These are phyloP conservation scores for Meloe dianella DNA, from an alignment of 2,888 invertebrate species.

Conservation along the genomic window DNA sequence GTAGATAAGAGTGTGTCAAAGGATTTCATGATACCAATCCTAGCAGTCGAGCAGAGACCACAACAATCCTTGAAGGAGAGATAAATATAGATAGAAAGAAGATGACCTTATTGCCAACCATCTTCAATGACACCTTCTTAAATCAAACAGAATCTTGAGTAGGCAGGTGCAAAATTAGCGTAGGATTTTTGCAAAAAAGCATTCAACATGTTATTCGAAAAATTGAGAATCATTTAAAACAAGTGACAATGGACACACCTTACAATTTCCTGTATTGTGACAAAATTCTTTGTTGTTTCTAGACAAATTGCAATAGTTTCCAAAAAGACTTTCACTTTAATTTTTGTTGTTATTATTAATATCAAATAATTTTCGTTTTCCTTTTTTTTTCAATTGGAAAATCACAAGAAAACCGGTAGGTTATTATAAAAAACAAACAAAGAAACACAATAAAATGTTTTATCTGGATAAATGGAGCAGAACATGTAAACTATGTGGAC, in stretches of 20 bases:
- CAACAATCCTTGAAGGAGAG: too few species aligned
- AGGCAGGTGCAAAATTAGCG: too few species aligned
- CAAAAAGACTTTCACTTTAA: slow-evolving; percentile 1
- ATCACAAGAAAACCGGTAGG: neutral
- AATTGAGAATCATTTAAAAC: neutral
- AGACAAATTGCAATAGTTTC: neutral
- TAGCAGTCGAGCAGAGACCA: too few species aligned
- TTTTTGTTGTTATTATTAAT: neutral
- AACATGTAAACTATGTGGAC: slow-evolving; percentile 6
- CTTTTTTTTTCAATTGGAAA: neutral
- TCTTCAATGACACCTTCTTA: too few species aligned
- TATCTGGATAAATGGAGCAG: neutral
- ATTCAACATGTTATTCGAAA: neutral
- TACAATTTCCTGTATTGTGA: neutral
- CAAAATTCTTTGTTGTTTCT: neutral
- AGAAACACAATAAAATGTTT: neutral
- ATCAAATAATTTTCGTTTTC: neutral
- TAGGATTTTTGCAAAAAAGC: too few species aligned
- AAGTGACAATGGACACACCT: neutral
- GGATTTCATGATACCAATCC: too few species aligned
- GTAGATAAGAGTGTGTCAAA: too few species aligned
- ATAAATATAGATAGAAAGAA: too few species aligned
- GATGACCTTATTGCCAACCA: too few species aligned
- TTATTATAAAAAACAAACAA: neutral
- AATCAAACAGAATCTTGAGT: too few species aligned